phyloP scores from a whole-genome alignment of 92 coral and sea anemone species.

The Umimayanthus kanabou region DNA sequence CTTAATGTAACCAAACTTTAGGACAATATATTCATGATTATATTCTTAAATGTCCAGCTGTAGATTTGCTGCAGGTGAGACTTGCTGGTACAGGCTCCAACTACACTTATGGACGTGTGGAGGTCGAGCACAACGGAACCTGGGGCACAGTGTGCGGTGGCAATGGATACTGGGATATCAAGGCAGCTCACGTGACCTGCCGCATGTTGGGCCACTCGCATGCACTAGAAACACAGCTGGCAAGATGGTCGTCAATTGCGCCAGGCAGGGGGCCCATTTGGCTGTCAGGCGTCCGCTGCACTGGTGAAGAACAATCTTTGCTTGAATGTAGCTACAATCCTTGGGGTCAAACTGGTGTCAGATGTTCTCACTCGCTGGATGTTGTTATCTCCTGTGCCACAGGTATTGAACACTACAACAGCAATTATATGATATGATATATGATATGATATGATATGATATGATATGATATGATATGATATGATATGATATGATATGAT shows the following conservation, averaged over 20 bases:
- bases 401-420: conserved; percentile 1
- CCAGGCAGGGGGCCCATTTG: conserved; percentile 35
- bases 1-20: background rate
- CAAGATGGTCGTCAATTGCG: conserved; percentile 24
- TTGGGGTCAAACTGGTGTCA: conserved; percentile 12
- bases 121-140: conserved; percentile 34
- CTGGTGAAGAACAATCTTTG: conserved; percentile 11
- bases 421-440: no score
- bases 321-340: conserved; percentile 14
- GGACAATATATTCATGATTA: background rate
- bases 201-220: conserved; percentile 25
- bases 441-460: no score
- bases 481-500: no score
- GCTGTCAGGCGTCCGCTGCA: conserved; percentile 31
- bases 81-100: conserved; percentile 34
- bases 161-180: conserved; percentile 30
- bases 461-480: no score
- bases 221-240: conserved; percentile 17
- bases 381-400: conserved; percentile 26
- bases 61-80: background rate
- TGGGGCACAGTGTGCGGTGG: conserved; percentile 46
- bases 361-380: conserved; percentile 35
- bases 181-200: conserved; percentile 34
- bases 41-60: background rate
- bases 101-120: conserved; percentile 35